Percentiles rank a stretch among this genome's conserved stretches.
Evolutionary conservation across 2,797 vertebrate genomes (phyloP).

Genomic region (Melanotaenia maccullochi): DNA sequence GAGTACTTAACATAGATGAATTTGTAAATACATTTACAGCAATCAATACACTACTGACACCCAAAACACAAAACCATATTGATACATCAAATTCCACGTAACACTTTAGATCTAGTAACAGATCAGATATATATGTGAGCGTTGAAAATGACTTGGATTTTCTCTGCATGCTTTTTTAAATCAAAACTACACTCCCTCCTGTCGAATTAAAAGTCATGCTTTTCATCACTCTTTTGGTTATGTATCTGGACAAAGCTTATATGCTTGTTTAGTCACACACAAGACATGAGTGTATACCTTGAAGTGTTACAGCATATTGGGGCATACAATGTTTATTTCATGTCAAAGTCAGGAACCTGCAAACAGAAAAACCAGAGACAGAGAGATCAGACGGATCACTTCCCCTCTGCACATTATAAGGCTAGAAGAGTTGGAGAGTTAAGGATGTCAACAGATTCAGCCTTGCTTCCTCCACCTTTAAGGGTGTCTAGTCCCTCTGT

Average conservation of each 20-base stretch:
- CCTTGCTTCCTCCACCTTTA: constrained; percentile 90
- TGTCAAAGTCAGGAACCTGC: constrained; percentile 67
- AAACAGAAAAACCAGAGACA: constrained; percentile 48
- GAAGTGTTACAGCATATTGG: constrained; percentile 73
- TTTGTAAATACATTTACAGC: constrained; percentile 80
- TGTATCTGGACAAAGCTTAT: constrained; percentile 86
- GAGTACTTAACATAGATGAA: constrained; percentile 86
- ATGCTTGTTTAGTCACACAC: constrained; percentile 65
- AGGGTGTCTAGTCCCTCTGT: constrained; percentile 88
- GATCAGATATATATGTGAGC: constrained; percentile 84
- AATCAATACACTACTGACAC: constrained; percentile 89
- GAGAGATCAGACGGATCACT: constrained; percentile 49
- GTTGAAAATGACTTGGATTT: constrained; percentile 85
- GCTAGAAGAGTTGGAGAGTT: constrained; percentile 98
- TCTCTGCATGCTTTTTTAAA: constrained; percentile 93
- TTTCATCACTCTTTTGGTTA: constrained; percentile 83
- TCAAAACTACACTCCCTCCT: constrained; percentile 85
- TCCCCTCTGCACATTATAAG: constrained; percentile 83
- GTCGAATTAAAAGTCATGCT: constrained; percentile 91
- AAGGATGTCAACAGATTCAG: constrained; percentile 93
- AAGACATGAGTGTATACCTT: constrained; percentile 69
- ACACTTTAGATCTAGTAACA: constrained; percentile 93
- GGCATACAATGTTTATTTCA: constrained; percentile 63
- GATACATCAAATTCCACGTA: constrained; percentile 87
- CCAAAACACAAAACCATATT: constrained; percentile 89